Evolutionary conservation across 2,797 vertebrate genomes (phyloP), one percentile per base, ranked within the genome.

Genomic region (Gymnocypris eckloni): DNA sequence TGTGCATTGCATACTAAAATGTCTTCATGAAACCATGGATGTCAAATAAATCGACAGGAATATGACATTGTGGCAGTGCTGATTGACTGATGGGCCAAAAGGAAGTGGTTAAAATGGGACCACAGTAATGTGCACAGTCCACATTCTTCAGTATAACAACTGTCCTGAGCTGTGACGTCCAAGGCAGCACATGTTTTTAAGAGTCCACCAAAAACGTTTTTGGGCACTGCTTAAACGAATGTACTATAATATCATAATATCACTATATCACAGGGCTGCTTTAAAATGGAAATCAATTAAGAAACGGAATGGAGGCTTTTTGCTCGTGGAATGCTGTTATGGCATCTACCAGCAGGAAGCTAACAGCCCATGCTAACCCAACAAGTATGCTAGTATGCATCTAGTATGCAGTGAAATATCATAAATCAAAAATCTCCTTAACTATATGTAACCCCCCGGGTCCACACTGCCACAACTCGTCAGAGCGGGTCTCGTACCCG

Each of bases 291-390:
- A 25, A 50, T 52, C 45, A 76, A 75, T 52, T 48, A 75, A 12
- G 69, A n/a, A 71, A 76, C 13, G 28, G 11, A 28, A 76, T 76
- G 72, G 48, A 76, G 8, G 72, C 72, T 76, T 33, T 73, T 76
- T 76, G 48, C 45, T 76, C 7, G 15, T 16, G 4, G 45, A 76
- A 71, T 43, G 20, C 20, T 71, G 20, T 70, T 70, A 41, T 41
- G 67, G 37, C 39, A 43, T 71, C 39, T 41, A 71, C 12, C 28
- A 67, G 64, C 25, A 18, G 6, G 28, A 54, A 67, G 13, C 67
- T 70, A 69, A 39, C 37, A 69, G n/a, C 25, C 6, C 45, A 75
- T 52, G 25, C 25, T 75, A 76, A 76, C 18, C 39, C 18, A 0
- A 43, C 39, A 12, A 43, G 22, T 43, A 39, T 71, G 28, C 28